Conservation (phyloP, 2,797 vertebrate species). For the Gymnothorax reevesii region DNA sequence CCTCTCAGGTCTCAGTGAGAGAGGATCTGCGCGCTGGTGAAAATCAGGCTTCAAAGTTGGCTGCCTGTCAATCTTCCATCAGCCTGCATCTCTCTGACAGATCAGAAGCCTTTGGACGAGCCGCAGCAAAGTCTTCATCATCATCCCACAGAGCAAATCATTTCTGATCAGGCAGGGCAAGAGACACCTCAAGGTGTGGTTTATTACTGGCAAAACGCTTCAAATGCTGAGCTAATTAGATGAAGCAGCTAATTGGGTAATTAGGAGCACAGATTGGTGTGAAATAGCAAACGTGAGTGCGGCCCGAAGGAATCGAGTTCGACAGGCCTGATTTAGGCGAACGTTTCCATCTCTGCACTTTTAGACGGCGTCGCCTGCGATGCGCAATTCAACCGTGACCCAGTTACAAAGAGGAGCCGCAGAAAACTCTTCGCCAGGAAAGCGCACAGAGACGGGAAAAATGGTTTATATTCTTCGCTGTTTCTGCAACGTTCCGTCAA, state of each 20-base stretch:
- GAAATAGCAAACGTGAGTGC: background rate
- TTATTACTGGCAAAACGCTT: background rate
- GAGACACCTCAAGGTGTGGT: background rate
- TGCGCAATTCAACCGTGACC: background rate
- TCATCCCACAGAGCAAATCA: background rate
- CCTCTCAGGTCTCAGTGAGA: background rate
- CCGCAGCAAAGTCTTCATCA: background rate
- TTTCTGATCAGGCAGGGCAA: background rate
- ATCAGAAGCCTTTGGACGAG: background rate
- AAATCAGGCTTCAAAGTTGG: constrained; percentile 14
- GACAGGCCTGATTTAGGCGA: constrained; percentile 3
- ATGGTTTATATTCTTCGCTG: background rate
- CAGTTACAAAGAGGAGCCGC: background rate
- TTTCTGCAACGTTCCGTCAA: background rate
- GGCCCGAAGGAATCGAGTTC: background rate
- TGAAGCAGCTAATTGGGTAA: background rate
- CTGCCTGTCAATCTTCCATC: background rate
- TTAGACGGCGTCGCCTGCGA: background rate
- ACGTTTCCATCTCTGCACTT: background rate
- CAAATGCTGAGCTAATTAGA: background rate
- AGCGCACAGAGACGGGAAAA: background rate
- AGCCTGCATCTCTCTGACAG: background rate
- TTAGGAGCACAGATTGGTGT: constrained; percentile 3
- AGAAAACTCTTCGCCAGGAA: background rate
- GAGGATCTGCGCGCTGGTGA: background rate